Conservation (phyloP, 2,888 invertebrate species). For the Caenorhabditis imperialis region DNA sequence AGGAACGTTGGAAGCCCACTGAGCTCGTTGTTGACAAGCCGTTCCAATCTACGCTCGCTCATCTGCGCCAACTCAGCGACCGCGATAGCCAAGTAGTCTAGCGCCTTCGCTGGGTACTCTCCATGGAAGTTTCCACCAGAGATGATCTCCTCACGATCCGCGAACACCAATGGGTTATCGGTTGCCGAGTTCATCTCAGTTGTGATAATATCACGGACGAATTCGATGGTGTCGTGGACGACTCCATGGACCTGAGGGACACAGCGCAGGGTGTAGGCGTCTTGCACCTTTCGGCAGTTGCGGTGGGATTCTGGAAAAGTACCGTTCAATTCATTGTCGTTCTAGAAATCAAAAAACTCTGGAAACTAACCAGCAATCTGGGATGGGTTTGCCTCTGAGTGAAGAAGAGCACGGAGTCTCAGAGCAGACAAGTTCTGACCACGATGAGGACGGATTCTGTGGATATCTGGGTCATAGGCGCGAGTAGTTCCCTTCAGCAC, state of each 20-base stretch:
- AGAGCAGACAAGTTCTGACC: conserved; percentile 83
- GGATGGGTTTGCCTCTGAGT: conserved; percentile 83
- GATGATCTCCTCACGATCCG: conserved; percentile 82
- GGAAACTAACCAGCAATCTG: conserved; percentile 83
- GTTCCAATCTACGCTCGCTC: conserved; percentile 83
- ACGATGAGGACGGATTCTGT: conserved; percentile 82
- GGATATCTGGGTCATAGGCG: conserved; percentile 84
- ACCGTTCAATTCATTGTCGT: conserved; percentile 9
- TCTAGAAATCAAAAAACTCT: no score
- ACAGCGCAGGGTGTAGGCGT: conserved; percentile 84
- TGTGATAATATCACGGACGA: conserved; percentile 82
- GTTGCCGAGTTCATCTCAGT: conserved; percentile 84
- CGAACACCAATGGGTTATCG: conserved; percentile 83
- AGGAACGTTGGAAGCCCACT: conserved; percentile 84
- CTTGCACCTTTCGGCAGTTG: conserved; percentile 83
- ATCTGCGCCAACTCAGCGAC: conserved; percentile 84
- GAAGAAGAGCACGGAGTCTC: conserved; percentile 82
- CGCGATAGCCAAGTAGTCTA: conserved; percentile 84
- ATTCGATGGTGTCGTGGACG: conserved; percentile 83
- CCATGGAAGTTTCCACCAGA: conserved; percentile 85
- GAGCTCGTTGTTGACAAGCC: conserved; percentile 83
- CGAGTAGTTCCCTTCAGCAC: conserved; percentile 83
- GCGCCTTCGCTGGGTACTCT: conserved; percentile 84
- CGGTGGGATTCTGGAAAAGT: conserved; percentile 84
- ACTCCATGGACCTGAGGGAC: conserved; percentile 84